These are phyloP conservation scores for Anarrhichthys ocellatus DNA, from an alignment of 2,113 vertebrate genomes.

Conservation along the genomic window DNA sequence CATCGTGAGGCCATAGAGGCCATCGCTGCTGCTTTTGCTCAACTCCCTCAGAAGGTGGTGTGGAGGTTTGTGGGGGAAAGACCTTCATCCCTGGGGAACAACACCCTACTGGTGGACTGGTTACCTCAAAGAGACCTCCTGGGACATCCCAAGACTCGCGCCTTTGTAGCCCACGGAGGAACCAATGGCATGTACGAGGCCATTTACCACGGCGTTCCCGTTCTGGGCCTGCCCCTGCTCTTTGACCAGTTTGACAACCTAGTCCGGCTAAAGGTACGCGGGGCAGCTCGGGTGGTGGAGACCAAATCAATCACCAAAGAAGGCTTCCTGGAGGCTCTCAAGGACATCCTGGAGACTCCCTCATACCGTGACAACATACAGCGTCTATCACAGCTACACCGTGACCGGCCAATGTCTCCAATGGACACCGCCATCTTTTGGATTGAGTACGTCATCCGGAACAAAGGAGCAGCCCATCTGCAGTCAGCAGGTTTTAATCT, in stretches of 20 bases:
- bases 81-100: constrained; percentile 77
- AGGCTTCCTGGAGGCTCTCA: constrained; percentile 72
- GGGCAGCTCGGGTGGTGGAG: constrained; percentile 77
- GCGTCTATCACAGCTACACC: constrained; percentile 78
- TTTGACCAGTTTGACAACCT: constrained; percentile 85
- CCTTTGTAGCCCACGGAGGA: constrained; percentile 82
- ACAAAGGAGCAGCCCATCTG: constrained; percentile 80
- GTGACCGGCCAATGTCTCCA: constrained; percentile 70
- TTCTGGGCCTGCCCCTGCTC: constrained; percentile 80
- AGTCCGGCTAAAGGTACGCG: constrained; percentile 66
- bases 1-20: constrained; percentile 64
- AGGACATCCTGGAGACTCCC: constrained; percentile 74
- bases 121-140: constrained; percentile 82
- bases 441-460: constrained; percentile 84
- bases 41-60: constrained; percentile 82
- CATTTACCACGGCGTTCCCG: constrained; percentile 81
- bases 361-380: constrained; percentile 76
- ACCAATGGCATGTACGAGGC: constrained; percentile 83
- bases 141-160: constrained; percentile 80
- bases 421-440: constrained; percentile 82
- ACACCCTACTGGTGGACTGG: constrained; percentile 82
- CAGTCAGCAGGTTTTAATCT: constrained; percentile 59
- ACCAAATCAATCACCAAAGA: constrained; percentile 57
- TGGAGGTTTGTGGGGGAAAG: constrained; percentile 76
- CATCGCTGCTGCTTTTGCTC: constrained; percentile 81